Conservation (phyloP, 2,113 vertebrate genomes). For the Saimiri boliviensis region DNA sequence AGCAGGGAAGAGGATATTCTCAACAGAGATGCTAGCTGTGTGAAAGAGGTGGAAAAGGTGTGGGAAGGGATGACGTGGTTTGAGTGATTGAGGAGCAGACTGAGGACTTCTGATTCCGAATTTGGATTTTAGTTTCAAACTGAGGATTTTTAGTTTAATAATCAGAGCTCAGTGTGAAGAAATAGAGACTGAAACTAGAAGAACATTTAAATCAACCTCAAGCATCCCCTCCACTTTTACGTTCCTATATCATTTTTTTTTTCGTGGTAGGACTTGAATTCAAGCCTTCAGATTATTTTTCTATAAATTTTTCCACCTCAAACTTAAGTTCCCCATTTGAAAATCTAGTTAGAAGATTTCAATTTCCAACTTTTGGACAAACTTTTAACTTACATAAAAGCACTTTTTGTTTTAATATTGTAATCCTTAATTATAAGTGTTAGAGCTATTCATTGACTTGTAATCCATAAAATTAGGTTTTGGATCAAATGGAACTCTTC, state of each 20-base stretch:
- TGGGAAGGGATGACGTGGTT: fast-evolving
- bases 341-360: neutral
- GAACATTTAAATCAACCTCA: neutral
- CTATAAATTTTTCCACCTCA: neutral
- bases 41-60: neutral
- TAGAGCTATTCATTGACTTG: neutral
- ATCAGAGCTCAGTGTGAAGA: neutral
- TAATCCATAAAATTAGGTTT: neutral
- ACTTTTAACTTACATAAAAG: neutral
- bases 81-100: too few species aligned
- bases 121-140: neutral
- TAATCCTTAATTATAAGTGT: neutral
- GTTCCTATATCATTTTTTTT: neutral
- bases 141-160: neutral
- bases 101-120: neutral
- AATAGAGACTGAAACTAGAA: neutral
- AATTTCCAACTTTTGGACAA: neutral
- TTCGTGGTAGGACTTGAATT: neutral
- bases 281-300: neutral
- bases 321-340: neutral
- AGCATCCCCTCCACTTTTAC: neutral
- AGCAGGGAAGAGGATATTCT: too few species aligned
- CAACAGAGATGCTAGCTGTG: neutral
- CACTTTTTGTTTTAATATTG: neutral
- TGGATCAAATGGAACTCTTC: neutral